Evolutionary conservation across 2,113 vertebrate genomes (phyloP).

Genomic region (Hymenochirus boettgeri): DNA sequence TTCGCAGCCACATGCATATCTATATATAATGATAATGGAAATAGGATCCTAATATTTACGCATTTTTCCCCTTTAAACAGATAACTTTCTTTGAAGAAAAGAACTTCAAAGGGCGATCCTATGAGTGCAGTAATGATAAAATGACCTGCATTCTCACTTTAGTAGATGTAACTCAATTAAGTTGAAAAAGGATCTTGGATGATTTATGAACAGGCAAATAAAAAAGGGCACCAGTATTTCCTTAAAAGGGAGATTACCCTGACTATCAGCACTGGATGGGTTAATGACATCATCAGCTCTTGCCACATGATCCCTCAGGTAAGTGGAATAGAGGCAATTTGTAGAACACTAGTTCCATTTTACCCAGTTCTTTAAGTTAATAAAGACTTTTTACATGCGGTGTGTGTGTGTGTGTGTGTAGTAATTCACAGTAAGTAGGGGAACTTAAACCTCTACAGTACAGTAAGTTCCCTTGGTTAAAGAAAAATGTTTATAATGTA

Average conservation of each 20-base stretch:
- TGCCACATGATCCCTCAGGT: slow-evolving; percentile 54
- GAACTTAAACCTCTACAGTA: too few species aligned
- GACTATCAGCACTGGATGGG: slow-evolving; percentile 88
- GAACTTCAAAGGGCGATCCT: slow-evolving; percentile 82
- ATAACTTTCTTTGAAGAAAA: slow-evolving; percentile 90
- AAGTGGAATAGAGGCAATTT: too few species aligned
- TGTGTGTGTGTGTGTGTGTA: too few species aligned
- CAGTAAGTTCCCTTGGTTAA: too few species aligned
- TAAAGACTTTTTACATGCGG: too few species aligned
- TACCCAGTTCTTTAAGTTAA: too few species aligned
- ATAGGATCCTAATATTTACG: too few species aligned
- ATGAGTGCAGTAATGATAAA: slow-evolving; percentile 83
- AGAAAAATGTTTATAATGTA: too few species aligned
- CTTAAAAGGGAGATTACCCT: slow-evolving; percentile 80
- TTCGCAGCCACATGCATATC: too few species aligned
- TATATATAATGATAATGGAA: too few species aligned
- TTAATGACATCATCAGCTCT: slow-evolving; percentile 84
- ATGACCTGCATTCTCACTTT: slow-evolving; percentile 78
- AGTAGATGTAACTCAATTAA: slow-evolving; percentile 85
- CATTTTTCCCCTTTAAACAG: slow-evolving; percentile 51
- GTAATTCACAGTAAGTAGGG: too few species aligned
- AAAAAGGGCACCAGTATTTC: slow-evolving; percentile 79
- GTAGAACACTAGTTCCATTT: too few species aligned
- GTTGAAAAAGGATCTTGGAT: slow-evolving; percentile 88
- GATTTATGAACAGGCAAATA: slow-evolving; percentile 83